These are phyloP conservation scores for Hormaphis cornu DNA, from an alignment of 1,140 invertebrate species.

Conservation along the genomic window DNA sequence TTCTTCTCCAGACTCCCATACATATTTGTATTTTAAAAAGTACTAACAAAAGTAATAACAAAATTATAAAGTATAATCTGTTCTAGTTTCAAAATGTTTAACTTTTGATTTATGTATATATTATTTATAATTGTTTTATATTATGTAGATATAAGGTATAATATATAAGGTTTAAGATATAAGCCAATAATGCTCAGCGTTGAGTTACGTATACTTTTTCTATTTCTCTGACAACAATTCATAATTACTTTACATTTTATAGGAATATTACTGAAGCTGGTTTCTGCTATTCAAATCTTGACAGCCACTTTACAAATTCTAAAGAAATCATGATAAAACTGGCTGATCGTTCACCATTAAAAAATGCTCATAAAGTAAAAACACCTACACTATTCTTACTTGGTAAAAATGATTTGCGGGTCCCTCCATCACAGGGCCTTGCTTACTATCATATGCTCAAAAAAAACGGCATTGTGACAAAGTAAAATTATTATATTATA, in stretches of 20 bases:
- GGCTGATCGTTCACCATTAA: constrained; percentile 56
- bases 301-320: constrained; percentile 9
- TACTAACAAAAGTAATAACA: too few relatives aligned
- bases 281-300: constrained; percentile 42
- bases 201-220: too few relatives aligned
- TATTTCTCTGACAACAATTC: too few relatives aligned
- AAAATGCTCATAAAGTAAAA: constrained; percentile 57
- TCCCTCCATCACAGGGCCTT: constrained; percentile 63
- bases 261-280: constrained; percentile 48
- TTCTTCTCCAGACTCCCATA: background rate
- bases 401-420: constrained; percentile 72
- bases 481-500: constrained; percentile 42
- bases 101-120: too few relatives aligned
- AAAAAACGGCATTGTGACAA: constrained; percentile 52
- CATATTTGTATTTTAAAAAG: background rate
- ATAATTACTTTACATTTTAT: too few relatives aligned
- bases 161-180: too few relatives aligned
- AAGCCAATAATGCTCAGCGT: too few relatives aligned
- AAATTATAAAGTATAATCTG: too few relatives aligned
- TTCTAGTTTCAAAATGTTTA: too few relatives aligned
- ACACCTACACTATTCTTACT: constrained; percentile 72
- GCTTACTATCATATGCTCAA: constrained; percentile 58
- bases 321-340: constrained; percentile 46
- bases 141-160: too few relatives aligned
- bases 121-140: too few relatives aligned